Evolutionary conservation across 2,797 vertebrate species (phyloP).

Genomic region (Sylvia borin): DNA sequence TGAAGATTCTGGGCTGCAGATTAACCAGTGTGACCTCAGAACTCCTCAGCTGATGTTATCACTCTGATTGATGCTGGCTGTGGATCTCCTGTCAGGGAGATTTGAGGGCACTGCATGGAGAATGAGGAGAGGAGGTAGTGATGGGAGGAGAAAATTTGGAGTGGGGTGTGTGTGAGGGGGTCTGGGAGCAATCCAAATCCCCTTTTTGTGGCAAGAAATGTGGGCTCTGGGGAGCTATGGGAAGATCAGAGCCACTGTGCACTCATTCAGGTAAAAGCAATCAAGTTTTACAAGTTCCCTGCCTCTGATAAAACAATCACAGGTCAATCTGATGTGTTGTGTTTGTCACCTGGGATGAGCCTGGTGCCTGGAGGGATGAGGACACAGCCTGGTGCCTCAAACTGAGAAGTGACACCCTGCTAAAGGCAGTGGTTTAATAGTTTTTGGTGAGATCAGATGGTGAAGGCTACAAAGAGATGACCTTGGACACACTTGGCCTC

Average conservation of each 20-base stretch:
- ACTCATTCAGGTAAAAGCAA: not conserved
- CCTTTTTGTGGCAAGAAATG: accelerated
- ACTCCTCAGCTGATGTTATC: conserved; percentile 8
- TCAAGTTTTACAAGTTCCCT: not conserved
- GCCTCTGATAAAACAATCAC: not conserved
- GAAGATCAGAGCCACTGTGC: not conserved
- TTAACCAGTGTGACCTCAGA: not conserved
- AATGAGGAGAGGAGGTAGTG: not conserved
- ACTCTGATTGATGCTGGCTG: not conserved
- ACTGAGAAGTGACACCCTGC: not conserved
- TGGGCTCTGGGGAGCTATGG: not conserved
- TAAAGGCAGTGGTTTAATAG: not conserved
- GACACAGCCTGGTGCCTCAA: not conserved
- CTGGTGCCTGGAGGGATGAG: not conserved
- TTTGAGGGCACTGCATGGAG: not conserved
- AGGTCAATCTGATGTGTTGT: not conserved
- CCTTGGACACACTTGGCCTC: accelerated
- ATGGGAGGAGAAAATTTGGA: not conserved
- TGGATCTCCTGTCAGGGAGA: not conserved
- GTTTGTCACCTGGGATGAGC: not conserved
- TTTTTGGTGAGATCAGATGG: not conserved
- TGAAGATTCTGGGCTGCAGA: not conserved
- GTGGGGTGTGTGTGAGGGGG: not conserved
- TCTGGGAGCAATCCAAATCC: not conserved
- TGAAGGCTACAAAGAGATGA: not conserved